Percentiles rank a stretch among this genome's conserved stretches.
phyloP scores from a whole-genome alignment of 2,888 invertebrate species.

The Bombylius discolor region DNA sequence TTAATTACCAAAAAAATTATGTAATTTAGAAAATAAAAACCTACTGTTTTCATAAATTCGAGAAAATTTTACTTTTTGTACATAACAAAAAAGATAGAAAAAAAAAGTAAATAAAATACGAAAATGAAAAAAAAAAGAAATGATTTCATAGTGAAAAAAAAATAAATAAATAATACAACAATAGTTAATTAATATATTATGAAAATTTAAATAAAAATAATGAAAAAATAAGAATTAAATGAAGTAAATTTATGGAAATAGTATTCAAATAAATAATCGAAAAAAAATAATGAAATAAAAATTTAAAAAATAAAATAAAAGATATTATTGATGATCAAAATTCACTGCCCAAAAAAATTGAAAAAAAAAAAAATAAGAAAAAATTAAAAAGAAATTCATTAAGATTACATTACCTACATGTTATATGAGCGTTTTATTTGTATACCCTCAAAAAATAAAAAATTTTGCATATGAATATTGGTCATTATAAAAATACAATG shows the following conservation, averaged over 20 bases:
- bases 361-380: no score
- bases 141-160: neutral
- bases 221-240: neutral
- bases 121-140: neutral
- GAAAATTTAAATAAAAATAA: neutral
- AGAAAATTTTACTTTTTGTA: no score
- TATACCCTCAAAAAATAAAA: neutral
- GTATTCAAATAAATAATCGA: neutral
- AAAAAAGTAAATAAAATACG: neutral
- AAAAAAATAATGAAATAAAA: neutral
- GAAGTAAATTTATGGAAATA: neutral
- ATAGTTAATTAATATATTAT: neutral
- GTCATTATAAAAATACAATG: no score
- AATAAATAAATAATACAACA: neutral
- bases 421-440: slow-evolving; percentile 5
- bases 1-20: no score
- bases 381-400: slow-evolving; percentile 4
- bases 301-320: neutral
- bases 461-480: no score
- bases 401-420: slow-evolving; percentile 9
- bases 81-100: neutral
- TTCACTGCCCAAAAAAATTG: slow-evolving; percentile 3
- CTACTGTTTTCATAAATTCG: no score
- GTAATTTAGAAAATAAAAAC: no score
- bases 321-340: slow-evolving; percentile 2